phyloP scores from a whole-genome alignment of 2,888 invertebrate species.

The Caenorhabditis sinica region DNA sequence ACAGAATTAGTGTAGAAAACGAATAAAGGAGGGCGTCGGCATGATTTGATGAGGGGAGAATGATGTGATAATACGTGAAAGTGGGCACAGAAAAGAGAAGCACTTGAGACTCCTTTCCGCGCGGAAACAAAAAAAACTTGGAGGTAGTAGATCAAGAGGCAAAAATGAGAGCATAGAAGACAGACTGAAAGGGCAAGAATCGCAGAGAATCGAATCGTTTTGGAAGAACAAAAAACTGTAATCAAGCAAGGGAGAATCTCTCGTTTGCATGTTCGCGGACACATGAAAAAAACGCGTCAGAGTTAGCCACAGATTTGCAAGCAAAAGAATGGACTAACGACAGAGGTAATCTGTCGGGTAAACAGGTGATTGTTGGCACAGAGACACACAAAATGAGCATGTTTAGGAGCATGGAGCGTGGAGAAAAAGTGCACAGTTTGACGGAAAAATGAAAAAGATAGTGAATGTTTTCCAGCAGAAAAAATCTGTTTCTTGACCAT shows the following conservation, averaged over 20 bases:
- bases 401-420: neutral
- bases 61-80: slow-evolving; percentile 47
- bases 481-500: neutral
- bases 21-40: slow-evolving; percentile 23
- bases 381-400: slow-evolving; percentile 18
- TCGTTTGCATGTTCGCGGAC: slow-evolving; percentile 18
- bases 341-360: slow-evolving; percentile 54
- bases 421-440: slow-evolving; percentile 10
- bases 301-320: slow-evolving; percentile 35
- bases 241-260: neutral
- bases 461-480: neutral
- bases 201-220: slow-evolving; percentile 8
- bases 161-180: slow-evolving; percentile 26
- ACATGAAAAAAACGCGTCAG: slow-evolving; percentile 27
- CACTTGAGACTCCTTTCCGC: slow-evolving; percentile 50
- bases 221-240: slow-evolving; percentile 23
- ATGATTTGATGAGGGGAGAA: slow-evolving; percentile 25
- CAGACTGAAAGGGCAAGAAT: slow-evolving; percentile 10
- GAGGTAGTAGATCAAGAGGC: slow-evolving; percentile 29
- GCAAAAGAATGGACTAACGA: slow-evolving; percentile 17
- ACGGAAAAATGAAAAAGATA: slow-evolving; percentile 15
- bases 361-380: slow-evolving; percentile 40
- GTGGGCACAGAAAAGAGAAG: slow-evolving; percentile 15
- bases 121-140: slow-evolving; percentile 38
- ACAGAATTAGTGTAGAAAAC: slow-evolving; percentile 25